Base-by-base conservation (phyloP, 2,888 invertebrate genomes). In the Oxycera nigricornis region DNA sequence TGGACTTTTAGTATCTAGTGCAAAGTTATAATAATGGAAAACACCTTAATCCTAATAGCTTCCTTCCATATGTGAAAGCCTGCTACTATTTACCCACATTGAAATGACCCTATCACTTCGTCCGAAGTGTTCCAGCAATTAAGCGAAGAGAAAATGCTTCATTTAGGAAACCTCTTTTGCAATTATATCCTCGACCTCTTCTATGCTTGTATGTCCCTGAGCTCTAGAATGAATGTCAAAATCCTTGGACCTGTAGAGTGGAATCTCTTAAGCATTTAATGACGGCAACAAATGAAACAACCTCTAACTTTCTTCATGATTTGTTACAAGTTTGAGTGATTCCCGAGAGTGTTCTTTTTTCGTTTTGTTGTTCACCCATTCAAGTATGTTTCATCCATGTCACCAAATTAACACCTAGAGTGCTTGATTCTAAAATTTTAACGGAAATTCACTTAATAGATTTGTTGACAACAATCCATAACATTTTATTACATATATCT, bases 221-320 rank as follows among this genome's bases (percentile, higher is more conserved):
- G 7, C 26, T 55, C 30, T 2, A 30, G 59, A n/a, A 59, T 59
- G 59, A 59, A 59, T 59, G 59, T 28, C 59, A 59, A 59, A 59
- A 59, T 59, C 59, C 59, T 30, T 30, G 59, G 59, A n/a, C 59
- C 17, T n/a, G 14, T 59, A 4, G n/a, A 2, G 59, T 28, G 30
- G 59, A 24, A 30, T 26, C 28, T 59, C 59, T 59, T 59, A 59
- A 59, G 59, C 30, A 59, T 59, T 59, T 59, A 59, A 59, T 59
- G 59, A 59, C 59, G 59, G 59, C 30, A 59, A n/a, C 59, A 59
- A 59, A 59, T 59, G 59, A 59, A 59, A 59, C 30, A 59, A 59
- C 59, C 59, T 9, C 50, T 20, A 59, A 59, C 59, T 59, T 59
- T 59, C 59, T 59, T 59, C 59, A 59, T 17, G 28, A 59, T 59